A percentile compares a stretch with the other conserved stretches of the same genome.
phyloP scores from a whole-genome alignment of 2,797 vertebrate genomes.

The Hydrocynus forskahlii region DNA sequence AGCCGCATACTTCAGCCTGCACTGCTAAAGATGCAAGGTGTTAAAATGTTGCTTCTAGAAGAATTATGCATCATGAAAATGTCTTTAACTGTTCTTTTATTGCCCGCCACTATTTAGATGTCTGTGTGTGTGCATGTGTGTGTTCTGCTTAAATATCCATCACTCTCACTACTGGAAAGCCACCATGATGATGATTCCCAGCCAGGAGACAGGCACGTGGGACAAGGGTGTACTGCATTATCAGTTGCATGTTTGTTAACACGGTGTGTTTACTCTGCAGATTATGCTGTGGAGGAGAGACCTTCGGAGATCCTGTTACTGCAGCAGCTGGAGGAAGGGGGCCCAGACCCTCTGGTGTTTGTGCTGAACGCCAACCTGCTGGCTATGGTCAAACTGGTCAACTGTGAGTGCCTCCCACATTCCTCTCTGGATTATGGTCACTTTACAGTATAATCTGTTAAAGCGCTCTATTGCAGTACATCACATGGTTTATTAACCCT shows the following conservation, averaged over 20 bases:
- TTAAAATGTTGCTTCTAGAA: too few species aligned
- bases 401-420: constrained; percentile 84
- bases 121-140: not conserved
- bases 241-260: not conserved
- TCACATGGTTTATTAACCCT: not conserved
- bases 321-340: constrained; percentile 95
- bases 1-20: too few species aligned
- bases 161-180: not conserved
- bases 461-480: not conserved
- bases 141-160: constrained; percentile 2
- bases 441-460: not conserved
- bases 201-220: not conserved
- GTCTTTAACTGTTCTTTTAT: not conserved
- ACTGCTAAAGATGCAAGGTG: too few species aligned
- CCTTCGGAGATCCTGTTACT: constrained; percentile 94
- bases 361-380: constrained; percentile 98
- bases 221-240: not conserved
- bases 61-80: not conserved
- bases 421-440: not conserved
- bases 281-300: constrained; percentile 96
- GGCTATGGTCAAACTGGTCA: constrained; percentile 98
- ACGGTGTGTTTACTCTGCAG: constrained; percentile 66
- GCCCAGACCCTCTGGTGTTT: constrained; percentile 95
- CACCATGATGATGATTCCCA: not conserved
- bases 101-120: not conserved